A percentile compares a stretch with the other conserved stretches of the same genome.
These are phyloP conservation scores for Sebastes taczanowskii DNA, from an alignment of 2,797 vertebrate species.

Conservation along the genomic window DNA sequence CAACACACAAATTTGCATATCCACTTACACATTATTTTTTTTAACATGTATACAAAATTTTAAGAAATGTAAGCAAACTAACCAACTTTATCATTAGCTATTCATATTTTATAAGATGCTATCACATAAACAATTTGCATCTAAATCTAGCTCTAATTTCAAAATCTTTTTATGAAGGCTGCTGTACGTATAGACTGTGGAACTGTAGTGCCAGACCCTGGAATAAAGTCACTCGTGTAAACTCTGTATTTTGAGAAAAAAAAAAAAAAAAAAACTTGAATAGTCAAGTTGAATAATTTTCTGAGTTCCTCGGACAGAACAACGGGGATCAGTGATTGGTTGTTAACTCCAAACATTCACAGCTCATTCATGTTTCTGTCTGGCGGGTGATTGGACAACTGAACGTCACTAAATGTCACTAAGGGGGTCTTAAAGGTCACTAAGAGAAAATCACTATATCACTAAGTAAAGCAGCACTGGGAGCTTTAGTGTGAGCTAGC, in stretches of 20 bases:
- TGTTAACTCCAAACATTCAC: not conserved
- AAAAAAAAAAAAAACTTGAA: no score
- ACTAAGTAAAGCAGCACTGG: no score
- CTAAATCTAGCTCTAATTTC: not conserved
- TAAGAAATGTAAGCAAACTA: not conserved
- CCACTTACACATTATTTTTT: not conserved
- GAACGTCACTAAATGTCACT: not conserved
- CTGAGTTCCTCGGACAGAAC: not conserved
- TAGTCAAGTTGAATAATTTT: not conserved
- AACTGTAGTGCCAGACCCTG: not conserved
- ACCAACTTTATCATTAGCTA: not conserved
- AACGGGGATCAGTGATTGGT: not conserved
- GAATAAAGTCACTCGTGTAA: not conserved
- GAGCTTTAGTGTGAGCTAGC: no score
- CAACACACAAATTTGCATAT: not conserved
- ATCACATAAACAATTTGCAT: fast-evolving
- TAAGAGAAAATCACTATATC: not conserved
- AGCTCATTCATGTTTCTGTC: no score
- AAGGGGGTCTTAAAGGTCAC: not conserved
- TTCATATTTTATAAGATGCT: not conserved
- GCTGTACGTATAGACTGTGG: not conserved
- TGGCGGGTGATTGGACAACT: not conserved
- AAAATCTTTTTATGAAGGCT: not conserved
- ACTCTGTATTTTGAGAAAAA: not conserved
- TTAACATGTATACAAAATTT: not conserved